Base-by-base conservation (phyloP, 1,140 invertebrate species). In the Muscidifurax raptorellus region DNA sequence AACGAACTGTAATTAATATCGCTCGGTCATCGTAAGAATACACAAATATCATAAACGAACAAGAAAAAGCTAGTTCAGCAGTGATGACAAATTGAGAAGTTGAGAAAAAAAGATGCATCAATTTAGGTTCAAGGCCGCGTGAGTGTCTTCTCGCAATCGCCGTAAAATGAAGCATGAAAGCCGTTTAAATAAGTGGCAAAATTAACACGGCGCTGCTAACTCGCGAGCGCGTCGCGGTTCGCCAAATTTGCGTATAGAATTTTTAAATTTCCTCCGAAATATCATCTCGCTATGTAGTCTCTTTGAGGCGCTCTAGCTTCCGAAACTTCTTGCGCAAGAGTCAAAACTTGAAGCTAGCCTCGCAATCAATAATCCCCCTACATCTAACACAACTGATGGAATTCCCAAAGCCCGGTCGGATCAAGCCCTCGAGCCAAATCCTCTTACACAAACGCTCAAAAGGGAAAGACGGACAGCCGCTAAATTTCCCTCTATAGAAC, bases 141-240 rank as follows among this genome's bases (percentile, higher is more conserved):
- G 18, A 59, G 22, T n/a, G 52, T 69, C 66, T 30, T 69, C 27
- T 1, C 25, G 12, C 0, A 69, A 18, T 30, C 66, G 25, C 7
- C 25, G 27, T 69, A 69, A 40, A 40, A 69, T 18, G 66, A 69
- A 69, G 36, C 72, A 25, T 40, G 32, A 74, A 74, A 77, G 32
- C n/a, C 75, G 27, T 77, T 52, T n/a, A 52, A 77, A 44, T 28
- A 28, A 77, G 75, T 28, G 25, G 25, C 75, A 47, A 77, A 77
- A 77, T 77, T 77, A 77, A 77, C 75, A n/a, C 30, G n/a, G 32
- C 36, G 15, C 10, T 28, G 75, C 25, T 77, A 77, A 77, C 28
- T 52, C n/a, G 18, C 64, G 64, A 47, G 9, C 44, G 44, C 9
- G 44, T 47, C 12, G 32, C 32, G 47, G 18, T 18, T 52, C 47